Evolutionary conservation across 2,888 invertebrate species (phyloP).

Genomic region (Ceriagrion tenellum): DNA sequence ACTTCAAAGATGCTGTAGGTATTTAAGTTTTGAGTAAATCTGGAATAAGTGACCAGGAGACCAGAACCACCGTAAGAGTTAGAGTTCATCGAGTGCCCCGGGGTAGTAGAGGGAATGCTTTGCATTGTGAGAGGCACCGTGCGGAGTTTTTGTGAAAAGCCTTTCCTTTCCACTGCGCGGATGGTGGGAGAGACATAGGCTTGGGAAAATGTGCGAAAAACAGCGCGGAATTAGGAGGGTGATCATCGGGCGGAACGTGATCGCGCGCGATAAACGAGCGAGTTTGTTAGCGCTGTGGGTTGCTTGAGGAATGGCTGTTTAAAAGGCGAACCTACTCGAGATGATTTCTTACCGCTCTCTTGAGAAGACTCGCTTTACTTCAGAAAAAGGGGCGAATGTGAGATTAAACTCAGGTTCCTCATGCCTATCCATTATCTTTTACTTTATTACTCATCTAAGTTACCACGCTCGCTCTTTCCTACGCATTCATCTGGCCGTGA

Average conservation of each 20-base stretch:
- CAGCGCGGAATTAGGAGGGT: not conserved
- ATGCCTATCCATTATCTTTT: no score
- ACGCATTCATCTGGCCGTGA: no score
- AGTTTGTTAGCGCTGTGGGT: not conserved
- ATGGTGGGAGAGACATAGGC: not conserved
- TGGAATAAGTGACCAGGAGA: no score
- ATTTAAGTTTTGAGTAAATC: no score
- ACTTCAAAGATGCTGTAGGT: no score
- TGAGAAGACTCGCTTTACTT: no score
- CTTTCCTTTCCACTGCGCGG: not conserved
- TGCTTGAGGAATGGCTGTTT: not conserved
- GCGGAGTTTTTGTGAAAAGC: not conserved
- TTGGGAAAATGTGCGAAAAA: not conserved
- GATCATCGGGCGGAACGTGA: not conserved
- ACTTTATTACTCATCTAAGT: no score
- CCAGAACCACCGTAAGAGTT: no score
- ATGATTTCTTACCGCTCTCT: no score
- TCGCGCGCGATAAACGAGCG: not conserved
- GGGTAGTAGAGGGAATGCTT: not conserved
- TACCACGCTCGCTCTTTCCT: no score
- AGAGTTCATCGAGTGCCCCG: not conserved
- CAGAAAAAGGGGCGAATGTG: no score
- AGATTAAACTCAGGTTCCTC: no score
- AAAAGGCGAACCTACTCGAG: not conserved
- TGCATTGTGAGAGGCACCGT: not conserved